Percentiles rank a stretch among this genome's conserved stretches.
Conservation (phyloP, 2,888 invertebrate species). For the Gibbula magus region DNA sequence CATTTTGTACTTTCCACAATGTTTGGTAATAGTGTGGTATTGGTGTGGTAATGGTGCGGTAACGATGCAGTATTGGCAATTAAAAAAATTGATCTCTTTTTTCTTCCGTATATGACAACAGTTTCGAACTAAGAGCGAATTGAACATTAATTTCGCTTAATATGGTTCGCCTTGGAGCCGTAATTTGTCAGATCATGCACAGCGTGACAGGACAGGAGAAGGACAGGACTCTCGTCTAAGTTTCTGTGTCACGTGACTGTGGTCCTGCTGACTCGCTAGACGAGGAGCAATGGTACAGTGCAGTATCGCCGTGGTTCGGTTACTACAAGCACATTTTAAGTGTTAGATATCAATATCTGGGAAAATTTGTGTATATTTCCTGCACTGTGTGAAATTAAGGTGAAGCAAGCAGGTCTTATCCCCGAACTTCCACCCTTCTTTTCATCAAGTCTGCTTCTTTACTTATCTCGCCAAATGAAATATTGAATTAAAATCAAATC, state of each 20-base stretch:
- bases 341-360: neutral
- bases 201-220: no score
- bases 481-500: neutral
- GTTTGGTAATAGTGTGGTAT: no score
- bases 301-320: neutral
- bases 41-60: no score
- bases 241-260: no score
- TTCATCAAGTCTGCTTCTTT: neutral
- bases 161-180: no score
- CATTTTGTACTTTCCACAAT: no score
- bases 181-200: no score
- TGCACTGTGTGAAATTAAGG: neutral
- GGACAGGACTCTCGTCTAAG: no score
- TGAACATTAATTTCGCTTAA: neutral
- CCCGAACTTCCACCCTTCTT: neutral
- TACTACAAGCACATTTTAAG: neutral
- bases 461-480: conserved; percentile 9
- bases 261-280: no score
- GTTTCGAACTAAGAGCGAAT: neutral
- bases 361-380: neutral
- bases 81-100: no score
- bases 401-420: neutral
- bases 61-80: neutral
- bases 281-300: no score
- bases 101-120: neutral